Conservation (phyloP, 2,113 vertebrate species). For the Ceyx margarethae region DNA sequence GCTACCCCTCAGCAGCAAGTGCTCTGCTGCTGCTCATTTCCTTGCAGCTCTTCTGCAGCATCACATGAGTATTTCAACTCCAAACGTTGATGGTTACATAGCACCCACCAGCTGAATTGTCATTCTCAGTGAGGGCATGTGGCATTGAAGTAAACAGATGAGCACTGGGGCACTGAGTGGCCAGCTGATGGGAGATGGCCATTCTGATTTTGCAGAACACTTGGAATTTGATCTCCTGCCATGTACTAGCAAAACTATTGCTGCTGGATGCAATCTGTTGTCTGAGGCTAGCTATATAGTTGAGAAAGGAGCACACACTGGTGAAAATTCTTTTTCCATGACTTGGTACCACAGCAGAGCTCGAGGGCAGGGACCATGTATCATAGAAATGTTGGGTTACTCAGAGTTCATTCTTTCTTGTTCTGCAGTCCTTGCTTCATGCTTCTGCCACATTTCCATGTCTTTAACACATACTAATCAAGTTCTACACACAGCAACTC, state of each 20-base stretch:
- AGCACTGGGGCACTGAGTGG: neutral
- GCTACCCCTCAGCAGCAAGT: neutral
- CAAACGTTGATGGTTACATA: neutral
- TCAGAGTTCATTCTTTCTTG: neutral
- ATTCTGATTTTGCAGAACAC: neutral
- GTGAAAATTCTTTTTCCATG: neutral
- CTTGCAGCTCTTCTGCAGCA: neutral
- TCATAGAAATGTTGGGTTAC: neutral
- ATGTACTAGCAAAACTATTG: neutral
- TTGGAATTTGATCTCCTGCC: neutral
- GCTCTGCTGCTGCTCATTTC: neutral
- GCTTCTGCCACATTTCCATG: neutral
- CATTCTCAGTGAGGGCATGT: fast-evolving
- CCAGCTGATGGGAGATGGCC: neutral
- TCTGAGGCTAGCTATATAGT: neutral
- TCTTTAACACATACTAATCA: neutral
- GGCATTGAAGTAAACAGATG: neutral
- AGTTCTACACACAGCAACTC: neutral
- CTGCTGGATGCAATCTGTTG: neutral
- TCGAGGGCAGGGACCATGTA: neutral
- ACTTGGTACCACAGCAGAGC: neutral
- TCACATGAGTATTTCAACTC: neutral
- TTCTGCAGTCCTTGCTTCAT: neutral
- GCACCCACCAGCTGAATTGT: neutral
- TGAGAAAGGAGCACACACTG: neutral